phyloP scores from a whole-genome alignment of 2,888 invertebrate genomes.

The Pollenia griseotomentosa region DNA sequence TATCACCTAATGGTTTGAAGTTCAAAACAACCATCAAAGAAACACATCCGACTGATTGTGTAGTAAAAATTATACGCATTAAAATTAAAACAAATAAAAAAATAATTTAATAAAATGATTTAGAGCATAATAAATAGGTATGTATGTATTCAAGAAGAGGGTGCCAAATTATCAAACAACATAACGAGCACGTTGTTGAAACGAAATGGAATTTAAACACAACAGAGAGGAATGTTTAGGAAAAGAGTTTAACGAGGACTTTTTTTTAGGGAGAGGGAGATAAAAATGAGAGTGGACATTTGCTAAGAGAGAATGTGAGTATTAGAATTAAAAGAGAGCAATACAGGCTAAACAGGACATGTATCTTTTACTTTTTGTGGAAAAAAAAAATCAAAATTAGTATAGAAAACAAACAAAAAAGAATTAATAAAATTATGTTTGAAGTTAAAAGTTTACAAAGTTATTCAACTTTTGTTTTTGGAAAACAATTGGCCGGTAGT shows the following conservation, averaged over 20 bases:
- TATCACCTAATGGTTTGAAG: conserved; percentile 50
- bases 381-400: conserved; percentile 60
- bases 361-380: conserved; percentile 9
- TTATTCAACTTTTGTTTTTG: conserved; percentile 33
- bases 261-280: background rate
- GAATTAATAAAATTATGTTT: conserved; percentile 42
- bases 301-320: conserved; percentile 6
- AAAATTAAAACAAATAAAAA: conserved; percentile 57
- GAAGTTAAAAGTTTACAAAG: conserved; percentile 58
- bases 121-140: conserved; percentile 43
- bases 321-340: conserved; percentile 22
- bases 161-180: conserved; percentile 32
- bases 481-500: conserved; percentile 24
- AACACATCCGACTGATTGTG: background rate
- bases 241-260: background rate
- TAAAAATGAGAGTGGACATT: background rate
- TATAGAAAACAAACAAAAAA: conserved; percentile 65
- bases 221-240: conserved; percentile 59
- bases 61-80: conserved; percentile 33
- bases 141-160: conserved; percentile 14
- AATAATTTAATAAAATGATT: conserved; percentile 36
- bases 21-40: conserved; percentile 46
- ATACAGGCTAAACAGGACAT: conserved; percentile 44
- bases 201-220: conserved; percentile 63
- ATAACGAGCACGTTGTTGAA: conserved; percentile 68